Evolutionary conservation across 2,888 invertebrate species (phyloP).

Genomic region (Vanessa cardui): DNA sequence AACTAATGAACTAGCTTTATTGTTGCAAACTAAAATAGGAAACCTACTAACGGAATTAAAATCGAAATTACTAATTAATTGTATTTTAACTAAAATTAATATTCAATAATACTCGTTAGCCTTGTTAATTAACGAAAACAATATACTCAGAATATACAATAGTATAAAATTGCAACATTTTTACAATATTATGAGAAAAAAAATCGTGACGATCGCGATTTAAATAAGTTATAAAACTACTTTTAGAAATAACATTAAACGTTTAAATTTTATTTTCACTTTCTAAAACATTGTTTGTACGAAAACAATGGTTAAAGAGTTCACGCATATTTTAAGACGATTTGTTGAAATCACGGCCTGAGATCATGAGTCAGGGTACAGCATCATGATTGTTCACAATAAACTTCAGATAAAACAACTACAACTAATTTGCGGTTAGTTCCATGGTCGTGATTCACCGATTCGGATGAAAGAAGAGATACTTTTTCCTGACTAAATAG

Average conservation of each 20-base stretch:
- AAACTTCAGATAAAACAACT: slow-evolving; percentile 55
- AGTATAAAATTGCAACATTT: no score
- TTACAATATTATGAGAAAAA: no score
- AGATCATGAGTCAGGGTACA: slow-evolving; percentile 55
- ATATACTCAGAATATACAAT: no score
- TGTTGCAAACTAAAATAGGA: slow-evolving; percentile 13
- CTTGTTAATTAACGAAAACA: background rate
- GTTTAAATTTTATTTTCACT: slow-evolving; percentile 40
- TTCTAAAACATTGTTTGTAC: slow-evolving; percentile 49
- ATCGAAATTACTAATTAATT: slow-evolving; percentile 18
- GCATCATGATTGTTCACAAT: slow-evolving; percentile 31
- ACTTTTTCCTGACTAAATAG: slow-evolving; percentile 41
- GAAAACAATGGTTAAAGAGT: slow-evolving; percentile 47
- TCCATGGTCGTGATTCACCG: slow-evolving; percentile 61
- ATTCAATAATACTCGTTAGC: slow-evolving; percentile 1
- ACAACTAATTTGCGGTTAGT: slow-evolving; percentile 62
- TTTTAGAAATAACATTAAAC: slow-evolving; percentile 18
- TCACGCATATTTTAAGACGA: slow-evolving; percentile 49
- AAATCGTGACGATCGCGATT: background rate
- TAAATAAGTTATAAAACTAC: background rate
- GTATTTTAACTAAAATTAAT: slow-evolving; percentile 9
- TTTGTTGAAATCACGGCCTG: slow-evolving; percentile 51
- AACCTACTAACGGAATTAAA: slow-evolving; percentile 9
- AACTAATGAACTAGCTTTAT: background rate
- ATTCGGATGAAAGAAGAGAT: slow-evolving; percentile 44